Evolutionary conservation across 2,113 vertebrate genomes (phyloP), one percentile per base, ranked within the genome.

Genomic region (Mellivora capensis): DNA sequence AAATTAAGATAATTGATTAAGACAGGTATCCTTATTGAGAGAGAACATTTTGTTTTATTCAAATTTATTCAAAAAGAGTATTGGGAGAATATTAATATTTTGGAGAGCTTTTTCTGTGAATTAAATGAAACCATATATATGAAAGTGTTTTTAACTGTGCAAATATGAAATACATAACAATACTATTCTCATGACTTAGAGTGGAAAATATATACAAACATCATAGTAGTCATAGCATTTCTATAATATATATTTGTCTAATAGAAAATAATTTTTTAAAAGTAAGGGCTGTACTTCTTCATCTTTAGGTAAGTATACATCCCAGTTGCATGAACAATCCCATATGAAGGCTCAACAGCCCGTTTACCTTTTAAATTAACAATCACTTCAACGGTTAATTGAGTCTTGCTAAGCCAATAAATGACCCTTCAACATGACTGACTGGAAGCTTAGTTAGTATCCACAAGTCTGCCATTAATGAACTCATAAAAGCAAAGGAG

Each of bases 361-460:
- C 7, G 0, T 98, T 97, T 95, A 39, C 94, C 92, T 97, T 97
- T 96, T 98, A 97, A 95, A 91, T 83, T 98, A 97, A 94, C 94
- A 81, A 39, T 93, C 94, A 94, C 67, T 97, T 98, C 97, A 95
- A 39, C 62, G 89, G 93, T 95, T 98, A 98, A 98, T 97, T 98
- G 97, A 98, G 89, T 98, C 97, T 98, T 98, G 95, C 98, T 97
- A 97, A 98, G 96, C 96, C 96, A 92, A 93, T 97, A 98, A 98
- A 98, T 98, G 96, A 95, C 96, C 82, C 95, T 98, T 97, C 95
- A 97, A 64, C 96, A 25, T 96, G 96, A 94, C 96, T 97, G 94
- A 96, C 96, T 97, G 93, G 97, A 88, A 74, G 20, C 96, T 98
- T 97, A 85, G 97, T 96, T 97, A 90, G 62, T 61, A 85, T 69